Percentiles rank a stretch among this genome's conserved stretches.
Conservation (phyloP, 2,113 vertebrate genomes). For the Carassius carassius region DNA sequence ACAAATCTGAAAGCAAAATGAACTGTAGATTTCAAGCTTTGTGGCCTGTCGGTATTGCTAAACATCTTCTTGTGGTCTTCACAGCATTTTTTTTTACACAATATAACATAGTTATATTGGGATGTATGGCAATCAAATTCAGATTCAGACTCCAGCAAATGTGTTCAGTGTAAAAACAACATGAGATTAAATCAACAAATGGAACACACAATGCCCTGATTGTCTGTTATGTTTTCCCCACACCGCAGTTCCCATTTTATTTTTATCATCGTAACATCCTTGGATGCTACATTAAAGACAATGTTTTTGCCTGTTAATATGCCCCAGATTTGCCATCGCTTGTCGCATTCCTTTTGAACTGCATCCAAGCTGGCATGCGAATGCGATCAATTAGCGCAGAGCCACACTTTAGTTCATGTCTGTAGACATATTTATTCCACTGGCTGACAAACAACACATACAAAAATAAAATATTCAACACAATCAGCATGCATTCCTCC, state of each 20-base stretch:
- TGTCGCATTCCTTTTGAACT: conserved; percentile 52
- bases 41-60: not conserved
- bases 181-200: conserved; percentile 25
- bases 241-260: not conserved
- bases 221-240: not conserved
- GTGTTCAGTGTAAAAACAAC: not conserved
- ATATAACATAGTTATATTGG: no score
- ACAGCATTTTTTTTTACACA: not conserved
- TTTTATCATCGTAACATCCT: not conserved
- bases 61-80: not conserved
- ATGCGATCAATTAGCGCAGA: conserved; percentile 57
- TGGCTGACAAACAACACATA: conserved; percentile 52
- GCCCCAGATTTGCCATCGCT: conserved; percentile 53
- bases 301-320: conserved; percentile 45
- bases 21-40: no score
- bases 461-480: conserved; percentile 54
- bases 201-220: not conserved
- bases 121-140: not conserved
- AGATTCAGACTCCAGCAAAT: conserved; percentile 14
- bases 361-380: conserved; percentile 50
- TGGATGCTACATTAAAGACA: conserved; percentile 17
- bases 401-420: conserved; percentile 49
- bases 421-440: conserved; percentile 51
- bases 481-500: conserved; percentile 31
- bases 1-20: no score